Percentiles rank a stretch among this genome's conserved stretches.
Conservation (phyloP, 1,140 invertebrate genomes). For the Tetragnatha versicolor region DNA sequence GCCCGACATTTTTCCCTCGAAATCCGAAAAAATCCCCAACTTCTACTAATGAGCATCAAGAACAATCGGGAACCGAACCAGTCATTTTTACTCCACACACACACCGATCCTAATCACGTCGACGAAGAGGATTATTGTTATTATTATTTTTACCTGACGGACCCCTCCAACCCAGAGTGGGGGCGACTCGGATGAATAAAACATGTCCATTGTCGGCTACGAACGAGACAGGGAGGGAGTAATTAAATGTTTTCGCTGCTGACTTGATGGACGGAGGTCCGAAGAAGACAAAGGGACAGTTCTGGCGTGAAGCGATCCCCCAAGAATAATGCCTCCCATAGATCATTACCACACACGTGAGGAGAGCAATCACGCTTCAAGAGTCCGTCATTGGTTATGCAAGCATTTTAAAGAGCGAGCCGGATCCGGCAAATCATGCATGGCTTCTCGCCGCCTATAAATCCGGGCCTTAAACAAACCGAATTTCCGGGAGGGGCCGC, state of each 20-base stretch:
- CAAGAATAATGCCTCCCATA: slow-evolving; percentile 27
- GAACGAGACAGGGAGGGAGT: slow-evolving; percentile 39
- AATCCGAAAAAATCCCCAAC: too few species aligned
- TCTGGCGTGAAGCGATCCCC: slow-evolving; percentile 50
- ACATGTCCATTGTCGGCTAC: slow-evolving; percentile 52
- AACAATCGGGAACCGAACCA: too few species aligned
- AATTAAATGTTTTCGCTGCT: slow-evolving; percentile 55
- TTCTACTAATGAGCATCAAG: too few species aligned
- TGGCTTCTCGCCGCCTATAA: slow-evolving; percentile 51
- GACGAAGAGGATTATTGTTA: too few species aligned
- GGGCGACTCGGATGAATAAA: slow-evolving; percentile 40
- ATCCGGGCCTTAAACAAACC: slow-evolving; percentile 55
- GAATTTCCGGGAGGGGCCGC: slow-evolving; percentile 51
- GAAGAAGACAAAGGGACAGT: slow-evolving; percentile 45
- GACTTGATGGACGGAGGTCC: slow-evolving; percentile 34
- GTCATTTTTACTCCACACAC: too few species aligned
- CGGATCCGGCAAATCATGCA: slow-evolving; percentile 55
- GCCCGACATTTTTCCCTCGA: too few species aligned
- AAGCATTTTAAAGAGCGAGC: slow-evolving; percentile 27
- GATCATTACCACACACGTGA: slow-evolving; percentile 54
- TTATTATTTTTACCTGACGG: too few species aligned
- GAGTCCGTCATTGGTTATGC: slow-evolving; percentile 39
- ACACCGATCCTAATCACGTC: too few species aligned
- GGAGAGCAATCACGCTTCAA: slow-evolving; percentile 34
- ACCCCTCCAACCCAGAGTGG: slow-evolving; percentile 10